Percentiles rank a stretch among this genome's conserved stretches.
Evolutionary conservation across 2,888 invertebrate genomes (phyloP).

Genomic region (Pollenia labialis): DNA sequence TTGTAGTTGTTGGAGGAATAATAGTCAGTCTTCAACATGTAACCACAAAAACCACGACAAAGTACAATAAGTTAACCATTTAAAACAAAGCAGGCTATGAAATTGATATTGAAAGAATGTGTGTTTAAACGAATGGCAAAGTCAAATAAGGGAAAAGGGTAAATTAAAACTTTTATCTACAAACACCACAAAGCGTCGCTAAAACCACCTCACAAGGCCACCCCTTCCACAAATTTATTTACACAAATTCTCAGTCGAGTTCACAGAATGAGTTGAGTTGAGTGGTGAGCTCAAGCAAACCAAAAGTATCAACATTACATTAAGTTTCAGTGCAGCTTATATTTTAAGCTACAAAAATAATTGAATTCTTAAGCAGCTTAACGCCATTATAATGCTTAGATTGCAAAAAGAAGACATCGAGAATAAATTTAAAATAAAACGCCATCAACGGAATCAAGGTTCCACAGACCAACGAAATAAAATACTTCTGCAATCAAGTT

Average conservation of each 20-base stretch:
- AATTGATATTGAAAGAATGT: slow-evolving; percentile 17
- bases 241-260: not conserved
- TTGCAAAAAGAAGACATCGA: slow-evolving; percentile 53
- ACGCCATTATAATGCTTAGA: slow-evolving; percentile 73
- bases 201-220: slow-evolving; percentile 23
- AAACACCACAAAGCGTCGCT: slow-evolving; percentile 38
- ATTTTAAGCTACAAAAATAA: slow-evolving; percentile 74
- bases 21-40: slow-evolving; percentile 27
- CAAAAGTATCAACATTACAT: slow-evolving; percentile 68
- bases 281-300: slow-evolving; percentile 20
- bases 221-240: not conserved
- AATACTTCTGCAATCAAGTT: slow-evolving; percentile 45
- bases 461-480: not conserved
- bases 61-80: slow-evolving; percentile 59
- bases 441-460: slow-evolving; percentile 23
- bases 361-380: slow-evolving; percentile 77
- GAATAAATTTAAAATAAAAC: not conserved
- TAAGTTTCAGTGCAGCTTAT: slow-evolving; percentile 70
- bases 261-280: slow-evolving; percentile 6
- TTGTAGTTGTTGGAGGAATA: not conserved
- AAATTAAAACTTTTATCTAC: slow-evolving; percentile 38
- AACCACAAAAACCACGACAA: slow-evolving; percentile 62
- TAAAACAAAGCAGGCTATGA: slow-evolving; percentile 40
- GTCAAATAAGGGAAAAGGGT: slow-evolving; percentile 27
- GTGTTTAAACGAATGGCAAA: slow-evolving; percentile 7